phyloP scores from a whole-genome alignment of 1,140 invertebrate species.

The Chelonus insularis region DNA sequence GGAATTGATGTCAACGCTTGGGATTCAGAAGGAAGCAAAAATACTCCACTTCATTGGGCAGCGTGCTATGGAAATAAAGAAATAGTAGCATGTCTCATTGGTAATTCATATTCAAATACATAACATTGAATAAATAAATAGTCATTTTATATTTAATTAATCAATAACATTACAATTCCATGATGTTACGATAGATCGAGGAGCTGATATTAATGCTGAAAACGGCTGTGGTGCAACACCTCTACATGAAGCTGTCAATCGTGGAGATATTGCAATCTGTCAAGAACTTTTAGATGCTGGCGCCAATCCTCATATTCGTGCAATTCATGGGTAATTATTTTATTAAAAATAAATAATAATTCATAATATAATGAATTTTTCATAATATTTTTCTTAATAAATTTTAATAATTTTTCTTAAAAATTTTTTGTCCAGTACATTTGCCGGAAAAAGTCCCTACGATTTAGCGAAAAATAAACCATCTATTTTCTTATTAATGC shows the following conservation, averaged over 20 bases:
- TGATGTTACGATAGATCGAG: conserved; percentile 59
- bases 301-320: conserved; percentile 63
- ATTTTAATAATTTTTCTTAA: conserved; percentile 6
- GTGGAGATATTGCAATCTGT: conserved; percentile 63
- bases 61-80: conserved; percentile 66
- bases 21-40: conserved; percentile 65
- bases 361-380: no score
- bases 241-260: conserved; percentile 66
- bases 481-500: conserved; percentile 49
- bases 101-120: conserved; percentile 45
- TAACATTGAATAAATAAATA: conserved; percentile 30
- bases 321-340: conserved; percentile 60
- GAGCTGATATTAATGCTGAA: conserved; percentile 60
- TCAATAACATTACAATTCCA: no score
- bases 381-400: no score
- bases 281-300: conserved; percentile 63
- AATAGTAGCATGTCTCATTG: conserved; percentile 63
- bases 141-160: no score
- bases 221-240: conserved; percentile 67
- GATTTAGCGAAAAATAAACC: conserved; percentile 61
- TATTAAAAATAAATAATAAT: conserved; percentile 13
- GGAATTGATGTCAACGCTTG: conserved; percentile 65
- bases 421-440: conserved; percentile 50
- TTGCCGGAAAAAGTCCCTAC: conserved; percentile 55
- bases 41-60: conserved; percentile 70